These are phyloP conservation scores for Aegypius monachus DNA, from an alignment of 2,113 vertebrate species.

Conservation along the genomic window DNA sequence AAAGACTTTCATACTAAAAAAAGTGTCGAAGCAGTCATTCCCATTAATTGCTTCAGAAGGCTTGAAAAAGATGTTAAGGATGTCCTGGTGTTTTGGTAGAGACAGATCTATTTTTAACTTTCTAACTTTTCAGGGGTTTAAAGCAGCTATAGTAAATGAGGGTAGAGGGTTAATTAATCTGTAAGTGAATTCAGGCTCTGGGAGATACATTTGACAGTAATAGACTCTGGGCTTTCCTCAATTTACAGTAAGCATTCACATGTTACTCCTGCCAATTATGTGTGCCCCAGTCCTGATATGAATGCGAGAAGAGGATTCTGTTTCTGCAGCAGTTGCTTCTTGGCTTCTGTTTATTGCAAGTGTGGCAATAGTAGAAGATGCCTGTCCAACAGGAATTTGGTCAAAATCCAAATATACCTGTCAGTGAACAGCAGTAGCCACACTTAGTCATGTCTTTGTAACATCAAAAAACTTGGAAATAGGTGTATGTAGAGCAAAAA, in stretches of 20 bases:
- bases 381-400: neutral
- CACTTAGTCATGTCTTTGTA: neutral
- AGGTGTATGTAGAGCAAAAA: neutral
- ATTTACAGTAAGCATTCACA: neutral
- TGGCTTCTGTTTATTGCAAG: neutral
- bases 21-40: neutral
- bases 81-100: neutral
- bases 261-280: neutral
- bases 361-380: neutral
- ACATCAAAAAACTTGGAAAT: neutral
- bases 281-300: neutral
- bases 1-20: neutral
- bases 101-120: neutral
- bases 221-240: neutral
- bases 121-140: neutral
- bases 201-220: neutral
- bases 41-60: neutral
- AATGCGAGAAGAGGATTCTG: neutral
- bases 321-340: constrained; percentile 8
- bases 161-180: neutral
- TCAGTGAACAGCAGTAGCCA: neutral
- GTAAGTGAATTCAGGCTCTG: neutral
- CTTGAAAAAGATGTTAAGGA: neutral
- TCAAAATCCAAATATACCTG: neutral
- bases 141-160: neutral